A percentile compares a stretch with the other conserved stretches of the same genome.
Evolutionary conservation across 2,113 vertebrate genomes (phyloP).

Genomic region (Oreochromis aureus): DNA sequence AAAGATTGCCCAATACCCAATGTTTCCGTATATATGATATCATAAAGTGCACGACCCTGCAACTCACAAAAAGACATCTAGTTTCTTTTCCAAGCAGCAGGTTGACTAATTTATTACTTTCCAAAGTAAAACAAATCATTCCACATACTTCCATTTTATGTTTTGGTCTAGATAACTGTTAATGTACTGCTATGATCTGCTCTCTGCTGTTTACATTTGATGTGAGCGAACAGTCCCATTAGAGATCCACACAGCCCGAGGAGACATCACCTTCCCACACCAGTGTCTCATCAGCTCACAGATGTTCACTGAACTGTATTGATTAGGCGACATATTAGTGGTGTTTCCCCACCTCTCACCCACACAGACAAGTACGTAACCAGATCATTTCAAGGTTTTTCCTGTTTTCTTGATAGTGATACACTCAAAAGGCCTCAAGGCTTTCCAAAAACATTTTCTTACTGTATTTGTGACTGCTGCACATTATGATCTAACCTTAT

Average conservation of each 20-base stretch:
- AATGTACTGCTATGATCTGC: background rate
- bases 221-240: background rate
- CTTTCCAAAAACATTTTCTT: background rate
- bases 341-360: background rate
- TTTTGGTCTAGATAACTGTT: background rate
- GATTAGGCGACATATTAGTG: background rate
- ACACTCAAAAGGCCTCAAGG: background rate
- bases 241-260: background rate
- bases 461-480: background rate
- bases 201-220: background rate
- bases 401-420: background rate
- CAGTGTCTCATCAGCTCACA: constrained; percentile 9
- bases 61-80: background rate
- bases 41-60: background rate
- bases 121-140: background rate
- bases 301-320: background rate
- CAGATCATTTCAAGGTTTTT: background rate
- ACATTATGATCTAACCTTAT: background rate
- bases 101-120: background rate
- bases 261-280: constrained; percentile 9
- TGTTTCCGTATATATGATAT: background rate
- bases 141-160: background rate
- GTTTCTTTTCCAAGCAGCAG: background rate
- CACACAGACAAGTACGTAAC: background rate
- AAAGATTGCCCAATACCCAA: background rate